Percentiles rank a stretch among this genome's conserved stretches.
These are phyloP conservation scores for Xyrichtys novacula DNA, from an alignment of 2,797 vertebrate genomes.

Conservation along the genomic window DNA sequence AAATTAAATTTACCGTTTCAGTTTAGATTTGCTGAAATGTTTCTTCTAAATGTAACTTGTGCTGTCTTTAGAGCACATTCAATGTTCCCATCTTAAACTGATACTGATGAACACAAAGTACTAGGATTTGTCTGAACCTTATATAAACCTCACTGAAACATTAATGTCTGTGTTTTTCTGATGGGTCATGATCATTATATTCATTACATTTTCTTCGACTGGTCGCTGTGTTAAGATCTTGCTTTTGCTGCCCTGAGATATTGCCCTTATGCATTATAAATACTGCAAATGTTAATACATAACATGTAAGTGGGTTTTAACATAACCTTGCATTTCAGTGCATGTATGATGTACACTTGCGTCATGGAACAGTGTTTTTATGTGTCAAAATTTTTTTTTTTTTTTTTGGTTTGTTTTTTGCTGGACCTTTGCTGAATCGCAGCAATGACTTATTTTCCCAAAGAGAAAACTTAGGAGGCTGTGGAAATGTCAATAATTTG, in stretches of 20 bases:
- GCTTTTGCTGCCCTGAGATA: background rate
- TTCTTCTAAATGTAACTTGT: slow-evolving; percentile 6
- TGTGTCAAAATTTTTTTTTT: background rate
- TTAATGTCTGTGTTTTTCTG: background rate
- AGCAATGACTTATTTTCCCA: background rate
- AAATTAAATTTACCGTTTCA: slow-evolving; percentile 19
- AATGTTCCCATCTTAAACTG: background rate
- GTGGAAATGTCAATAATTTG: too few relatives aligned
- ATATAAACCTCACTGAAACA: background rate
- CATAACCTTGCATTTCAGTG: background rate
- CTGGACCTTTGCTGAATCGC: background rate
- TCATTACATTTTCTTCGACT: background rate
- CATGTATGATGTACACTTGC: background rate
- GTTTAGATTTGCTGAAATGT: slow-evolving; percentile 14
- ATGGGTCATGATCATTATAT: background rate
- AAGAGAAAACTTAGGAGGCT: too few relatives aligned
- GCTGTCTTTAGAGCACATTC: background rate
- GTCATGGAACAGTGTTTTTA: background rate
- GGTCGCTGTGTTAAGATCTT: background rate
- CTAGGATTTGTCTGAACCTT: slow-evolving; percentile 6
- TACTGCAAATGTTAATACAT: background rate
- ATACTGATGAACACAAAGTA: background rate
- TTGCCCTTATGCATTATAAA: background rate
- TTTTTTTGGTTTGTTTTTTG: background rate
- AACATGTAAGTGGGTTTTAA: background rate